Conservation (phyloP, 2,888 invertebrate genomes). For the Sinelater perroti region DNA sequence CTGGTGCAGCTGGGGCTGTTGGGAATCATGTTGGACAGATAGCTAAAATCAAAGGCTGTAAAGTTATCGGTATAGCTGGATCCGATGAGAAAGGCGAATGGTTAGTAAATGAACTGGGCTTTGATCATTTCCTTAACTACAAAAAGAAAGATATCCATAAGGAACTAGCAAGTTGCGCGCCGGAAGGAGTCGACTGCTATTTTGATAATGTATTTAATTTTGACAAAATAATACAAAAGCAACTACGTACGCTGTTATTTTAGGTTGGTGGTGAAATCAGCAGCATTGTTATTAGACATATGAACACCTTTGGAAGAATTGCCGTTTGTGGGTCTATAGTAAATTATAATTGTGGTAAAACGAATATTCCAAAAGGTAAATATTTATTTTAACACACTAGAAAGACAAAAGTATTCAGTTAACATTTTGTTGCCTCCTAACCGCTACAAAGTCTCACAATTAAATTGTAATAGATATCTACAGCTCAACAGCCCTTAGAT, state of each 20-base stretch:
- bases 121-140: constrained; percentile 78
- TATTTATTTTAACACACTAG: background rate
- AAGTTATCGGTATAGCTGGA: constrained; percentile 77
- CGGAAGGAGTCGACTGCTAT: constrained; percentile 77
- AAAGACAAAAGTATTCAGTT: too few species aligned
- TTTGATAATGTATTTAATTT: constrained; percentile 75
- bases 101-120: constrained; percentile 70
- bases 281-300: constrained; percentile 66
- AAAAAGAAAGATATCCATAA: constrained; percentile 67
- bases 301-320: constrained; percentile 71
- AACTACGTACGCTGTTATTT: background rate
- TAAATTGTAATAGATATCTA: too few species aligned
- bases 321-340: constrained; percentile 75
- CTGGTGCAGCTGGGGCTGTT: constrained; percentile 81
- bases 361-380: constrained; percentile 40
- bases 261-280: constrained; percentile 74
- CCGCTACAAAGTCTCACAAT: too few species aligned
- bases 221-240: background rate
- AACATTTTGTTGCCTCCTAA: too few species aligned
- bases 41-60: constrained; percentile 75
- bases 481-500: too few species aligned
- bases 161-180: constrained; percentile 68
- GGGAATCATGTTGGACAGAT: constrained; percentile 82
- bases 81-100: constrained; percentile 75
- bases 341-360: constrained; percentile 65